These are phyloP conservation scores for Margarornis squamiger DNA, from an alignment of 2,797 vertebrate species.

Conservation along the genomic window DNA sequence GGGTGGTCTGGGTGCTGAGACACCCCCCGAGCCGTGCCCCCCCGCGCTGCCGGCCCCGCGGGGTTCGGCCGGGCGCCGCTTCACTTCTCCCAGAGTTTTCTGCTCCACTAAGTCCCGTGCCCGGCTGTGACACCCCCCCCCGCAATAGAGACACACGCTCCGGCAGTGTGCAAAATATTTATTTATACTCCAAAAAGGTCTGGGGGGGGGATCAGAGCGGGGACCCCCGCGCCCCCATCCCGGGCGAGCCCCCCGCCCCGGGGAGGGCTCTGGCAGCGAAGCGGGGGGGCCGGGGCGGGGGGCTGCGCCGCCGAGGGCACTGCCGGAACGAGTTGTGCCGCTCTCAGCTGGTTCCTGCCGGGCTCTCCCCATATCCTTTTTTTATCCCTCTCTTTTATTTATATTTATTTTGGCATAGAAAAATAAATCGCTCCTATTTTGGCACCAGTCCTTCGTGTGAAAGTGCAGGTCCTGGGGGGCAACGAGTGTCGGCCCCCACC, in stretches of 20 bases:
- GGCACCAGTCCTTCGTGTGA: background rate
- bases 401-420: constrained; percentile 11
- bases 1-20: background rate
- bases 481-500: background rate
- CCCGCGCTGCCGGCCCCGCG: background rate
- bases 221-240: background rate
- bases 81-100: background rate
- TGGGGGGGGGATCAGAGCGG: background rate
- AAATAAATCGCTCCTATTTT: constrained; percentile 25
- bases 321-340: background rate
- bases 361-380: background rate
- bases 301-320: background rate
- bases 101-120: background rate
- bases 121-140: background rate
- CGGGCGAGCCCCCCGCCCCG: background rate
- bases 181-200: constrained; percentile 73
- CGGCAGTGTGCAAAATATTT: constrained; percentile 74
- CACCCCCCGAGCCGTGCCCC: background rate
- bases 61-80: background rate
- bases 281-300: background rate
- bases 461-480: background rate
- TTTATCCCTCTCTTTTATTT: background rate
- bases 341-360: background rate
- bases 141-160: background rate
- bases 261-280: background rate